These are phyloP conservation scores for Vireo altiloquus DNA, from an alignment of 2,113 vertebrate species.

Conservation along the genomic window DNA sequence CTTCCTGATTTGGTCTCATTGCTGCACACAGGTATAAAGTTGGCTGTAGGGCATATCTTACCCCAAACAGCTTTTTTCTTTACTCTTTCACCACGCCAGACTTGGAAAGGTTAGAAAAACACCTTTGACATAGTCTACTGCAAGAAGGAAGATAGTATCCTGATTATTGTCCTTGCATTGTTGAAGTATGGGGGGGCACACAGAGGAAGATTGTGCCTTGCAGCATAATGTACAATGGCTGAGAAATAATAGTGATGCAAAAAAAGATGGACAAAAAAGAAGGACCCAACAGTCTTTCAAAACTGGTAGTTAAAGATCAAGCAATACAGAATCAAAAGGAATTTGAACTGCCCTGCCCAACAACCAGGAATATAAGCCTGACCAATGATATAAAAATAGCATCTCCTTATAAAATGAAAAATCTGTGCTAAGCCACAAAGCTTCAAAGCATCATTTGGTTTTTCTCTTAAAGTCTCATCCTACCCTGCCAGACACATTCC, in stretches of 20 bases:
- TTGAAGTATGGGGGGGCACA: not conserved
- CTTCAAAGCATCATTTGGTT: slow-evolving; percentile 64
- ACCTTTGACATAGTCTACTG: not conserved
- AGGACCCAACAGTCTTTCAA: slow-evolving; percentile 25
- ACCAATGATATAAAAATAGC: slow-evolving; percentile 69
- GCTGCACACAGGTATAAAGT: not conserved
- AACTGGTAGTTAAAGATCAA: slow-evolving; percentile 53
- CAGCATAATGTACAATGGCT: not conserved
- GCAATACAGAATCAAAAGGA: slow-evolving; percentile 62
- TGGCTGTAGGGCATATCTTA: not conserved
- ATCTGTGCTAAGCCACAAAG: slow-evolving; percentile 68
- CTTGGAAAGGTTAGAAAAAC: not conserved
- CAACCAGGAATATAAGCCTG: slow-evolving; percentile 62
- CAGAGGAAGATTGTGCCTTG: not conserved
- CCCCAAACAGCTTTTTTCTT: not conserved
- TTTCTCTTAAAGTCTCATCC: slow-evolving; percentile 51
- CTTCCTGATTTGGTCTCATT: not conserved
- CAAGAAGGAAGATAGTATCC: not conserved
- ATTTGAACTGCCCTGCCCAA: slow-evolving; percentile 35
- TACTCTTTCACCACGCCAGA: not conserved
- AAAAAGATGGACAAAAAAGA: not conserved
- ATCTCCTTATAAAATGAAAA: slow-evolving; percentile 61
- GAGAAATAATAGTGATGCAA: not conserved
- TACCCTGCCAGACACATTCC: slow-evolving; percentile 29
- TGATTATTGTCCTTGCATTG: not conserved